Evolutionary conservation across 2,113 vertebrate genomes (phyloP).

Genomic region (Herpetotheres cachinnans): DNA sequence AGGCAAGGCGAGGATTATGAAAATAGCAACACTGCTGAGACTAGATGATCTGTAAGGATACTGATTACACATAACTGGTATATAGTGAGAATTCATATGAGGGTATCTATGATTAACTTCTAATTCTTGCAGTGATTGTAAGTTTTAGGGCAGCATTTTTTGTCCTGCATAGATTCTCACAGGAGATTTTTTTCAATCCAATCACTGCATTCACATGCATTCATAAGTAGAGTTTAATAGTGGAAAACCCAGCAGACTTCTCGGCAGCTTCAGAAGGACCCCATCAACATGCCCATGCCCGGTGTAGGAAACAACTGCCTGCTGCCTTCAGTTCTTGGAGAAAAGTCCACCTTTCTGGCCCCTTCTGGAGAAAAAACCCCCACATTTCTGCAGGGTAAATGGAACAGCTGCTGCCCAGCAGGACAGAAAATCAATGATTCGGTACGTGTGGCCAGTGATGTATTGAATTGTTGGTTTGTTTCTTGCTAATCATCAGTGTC

Average conservation of each 20-base stretch:
- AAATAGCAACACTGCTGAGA: conserved; percentile 17
- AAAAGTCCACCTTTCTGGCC: not conserved
- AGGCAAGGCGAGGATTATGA: not conserved
- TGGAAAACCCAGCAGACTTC: not conserved
- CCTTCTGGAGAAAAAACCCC: not conserved
- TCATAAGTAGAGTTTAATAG: not conserved
- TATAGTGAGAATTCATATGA: not conserved
- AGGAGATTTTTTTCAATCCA: not conserved
- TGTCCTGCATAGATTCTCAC: not conserved
- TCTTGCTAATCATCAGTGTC: conserved; percentile 59
- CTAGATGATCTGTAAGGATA: not conserved
- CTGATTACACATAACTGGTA: not conserved
- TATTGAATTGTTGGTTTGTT: conserved; percentile 56
- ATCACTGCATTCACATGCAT: not conserved
- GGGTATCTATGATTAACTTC: conserved; percentile 12
- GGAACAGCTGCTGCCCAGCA: conserved; percentile 65
- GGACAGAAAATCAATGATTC: conserved; percentile 33
- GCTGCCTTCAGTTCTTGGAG: not conserved
- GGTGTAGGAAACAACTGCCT: not conserved
- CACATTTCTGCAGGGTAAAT: conserved; percentile 12
- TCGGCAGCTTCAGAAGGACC: not conserved
- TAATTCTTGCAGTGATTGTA: conserved; percentile 40
- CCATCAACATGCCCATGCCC: not conserved
- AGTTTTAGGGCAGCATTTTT: conserved; percentile 16
- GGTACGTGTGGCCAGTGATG: conserved; percentile 45